Base-by-base conservation (phyloP, 2,888 invertebrate genomes). In the Dusona sp. region DNA sequence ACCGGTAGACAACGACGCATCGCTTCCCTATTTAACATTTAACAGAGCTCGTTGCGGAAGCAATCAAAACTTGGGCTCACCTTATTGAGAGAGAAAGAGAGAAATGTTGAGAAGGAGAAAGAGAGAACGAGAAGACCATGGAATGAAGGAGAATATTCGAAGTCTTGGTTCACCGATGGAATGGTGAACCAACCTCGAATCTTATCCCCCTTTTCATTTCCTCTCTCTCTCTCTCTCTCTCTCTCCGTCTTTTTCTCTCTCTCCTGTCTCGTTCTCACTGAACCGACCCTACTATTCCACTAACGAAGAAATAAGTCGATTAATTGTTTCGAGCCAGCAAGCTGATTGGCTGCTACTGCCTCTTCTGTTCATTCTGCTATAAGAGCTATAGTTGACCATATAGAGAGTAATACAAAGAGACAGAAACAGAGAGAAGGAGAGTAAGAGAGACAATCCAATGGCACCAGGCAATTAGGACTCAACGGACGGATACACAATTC, bases 31-130 rank as follows among this genome's bases (percentile, higher is more conserved):
- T 92, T 92, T 93, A 93, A 94, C 93, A 92, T 93, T 93, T 93
- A 93, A 92, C 92, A 92, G 93, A 92, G 92, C 93, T 94, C 93
- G 92, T 94, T 93, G 92, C 91, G 90, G 92, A 93, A 94, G 93
- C 92, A 94, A 93, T 94, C 93, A 93, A 93, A 93, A 94, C 93
- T 94, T 93, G 88, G 85, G 74, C 83, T 85, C 89, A 91, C 91
- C 90, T 91, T 61, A 36, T 73, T 57, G 67, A 54, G 79, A 65
- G 73, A n/a, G 38, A 11, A 54, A 61, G 45, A 33, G 33, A 48
- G 29, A 48, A 48, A 48, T 29, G 25, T 45, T 9, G 33, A 48
- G 72, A 29, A 29, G 1, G 42, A 36, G 77, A n/a, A 67, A 19
- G 48, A 8, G 65, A 13, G 57, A 61, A 11, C 3, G 25, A 11